Evolutionary conservation across 2,113 vertebrate species (phyloP), one percentile per base, ranked within the genome.

Genomic region (Gobio gobio): DNA sequence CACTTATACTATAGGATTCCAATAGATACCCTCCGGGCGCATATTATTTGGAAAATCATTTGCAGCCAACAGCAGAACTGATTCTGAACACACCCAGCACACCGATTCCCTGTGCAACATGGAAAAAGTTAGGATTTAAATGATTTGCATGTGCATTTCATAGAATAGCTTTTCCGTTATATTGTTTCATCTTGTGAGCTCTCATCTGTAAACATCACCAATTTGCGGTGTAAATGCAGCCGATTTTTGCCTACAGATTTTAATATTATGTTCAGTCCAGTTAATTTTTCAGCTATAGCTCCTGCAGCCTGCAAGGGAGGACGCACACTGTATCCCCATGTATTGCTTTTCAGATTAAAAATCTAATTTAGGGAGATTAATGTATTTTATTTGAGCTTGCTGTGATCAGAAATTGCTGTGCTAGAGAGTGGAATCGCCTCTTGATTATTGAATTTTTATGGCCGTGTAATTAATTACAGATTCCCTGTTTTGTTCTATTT

Each of bases 361-460:
- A 98, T 97, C 94, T 97, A 97, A 97, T 99, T 97, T 97, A 95
- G 94, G 93, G 95, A 97, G 96, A 98, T 97, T 94, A 98, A 98
- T 97, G 96, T 94, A 95, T 97, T 97, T 96, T 95, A 96, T 97
- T 97, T 95, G 94, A 95, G 95, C 96, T 96, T 96, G 94, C 93
- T 93, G 93, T 94, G 95, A 97, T 97, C 96, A 94, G 96, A 95
- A 94, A 94, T 95, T 90, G 94, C 96, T 96, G 94, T 94, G 94
- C 94, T 89, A 33, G 93, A 95, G 94, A 95, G 95, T 95, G 93
- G 94, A 95, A 95, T 96, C 94, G 95, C 96, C 94, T 95, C 96
- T 94, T 96, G 97, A 98, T 99, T 98, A 99, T 98, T 99, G 97
- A 99, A 99, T 98, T 99, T 99, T 98, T 99, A 99, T 97, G 97